Evolutionary conservation across 2,888 invertebrate species (phyloP).

Genomic region (Piscicola geometra): DNA sequence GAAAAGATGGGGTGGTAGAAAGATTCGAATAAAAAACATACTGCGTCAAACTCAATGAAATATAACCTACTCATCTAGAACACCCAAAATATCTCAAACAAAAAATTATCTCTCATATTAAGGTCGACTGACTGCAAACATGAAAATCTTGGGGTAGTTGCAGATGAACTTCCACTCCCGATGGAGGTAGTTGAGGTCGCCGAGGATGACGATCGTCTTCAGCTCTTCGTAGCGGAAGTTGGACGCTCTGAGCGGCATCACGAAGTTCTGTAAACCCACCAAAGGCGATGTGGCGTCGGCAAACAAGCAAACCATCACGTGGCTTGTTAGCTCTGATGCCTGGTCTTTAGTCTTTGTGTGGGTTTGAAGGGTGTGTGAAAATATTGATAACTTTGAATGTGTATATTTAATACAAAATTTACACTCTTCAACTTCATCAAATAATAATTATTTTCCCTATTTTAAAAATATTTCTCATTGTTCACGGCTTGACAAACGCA

Average conservation of each 20-base stretch:
- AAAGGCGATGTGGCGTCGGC: slow-evolving; percentile 99
- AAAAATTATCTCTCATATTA: too few species aligned
- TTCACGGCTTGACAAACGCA: too few species aligned
- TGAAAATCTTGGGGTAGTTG: slow-evolving; percentile 98
- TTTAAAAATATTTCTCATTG: background rate
- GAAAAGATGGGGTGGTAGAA: too few species aligned
- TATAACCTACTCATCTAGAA: too few species aligned
- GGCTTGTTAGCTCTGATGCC: slow-evolving; percentile 61
- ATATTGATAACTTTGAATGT: background rate
- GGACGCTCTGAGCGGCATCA: slow-evolving; percentile 98
- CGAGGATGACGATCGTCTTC: slow-evolving; percentile 98
- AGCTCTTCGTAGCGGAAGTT: slow-evolving; percentile 99
- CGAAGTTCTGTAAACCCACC: slow-evolving; percentile 93
- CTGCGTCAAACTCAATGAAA: too few species aligned
- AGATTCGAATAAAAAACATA: too few species aligned
- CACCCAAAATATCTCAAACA: too few species aligned
- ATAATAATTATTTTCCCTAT: too few species aligned
- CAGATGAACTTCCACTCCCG: slow-evolving; percentile 99
- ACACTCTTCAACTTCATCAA: too few species aligned
- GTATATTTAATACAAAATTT: background rate
- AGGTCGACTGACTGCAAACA: slow-evolving; percentile 63
- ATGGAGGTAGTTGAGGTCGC: slow-evolving; percentile 94
- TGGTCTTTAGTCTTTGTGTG: slow-evolving; percentile 90
- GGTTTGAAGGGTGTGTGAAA: background rate
- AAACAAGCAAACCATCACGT: slow-evolving; percentile 91